These are phyloP conservation scores for Paramisgurnus dabryanus DNA, from an alignment of 2,113 vertebrate genomes.

Conservation along the genomic window DNA sequence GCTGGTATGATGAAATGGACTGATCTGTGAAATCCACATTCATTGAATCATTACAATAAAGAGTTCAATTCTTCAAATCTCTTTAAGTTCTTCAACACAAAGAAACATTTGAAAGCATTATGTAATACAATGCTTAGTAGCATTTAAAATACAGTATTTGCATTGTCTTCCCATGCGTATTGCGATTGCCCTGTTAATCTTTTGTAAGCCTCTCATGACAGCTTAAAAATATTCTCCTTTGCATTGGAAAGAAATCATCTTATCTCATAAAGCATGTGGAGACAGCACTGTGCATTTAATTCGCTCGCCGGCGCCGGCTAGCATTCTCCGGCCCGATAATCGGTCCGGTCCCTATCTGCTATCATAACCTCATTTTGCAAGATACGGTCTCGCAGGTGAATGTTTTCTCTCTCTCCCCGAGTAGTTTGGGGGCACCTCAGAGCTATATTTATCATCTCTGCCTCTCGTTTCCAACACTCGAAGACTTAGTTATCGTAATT, in stretches of 20 bases:
- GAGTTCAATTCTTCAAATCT: no score
- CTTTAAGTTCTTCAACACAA: no score
- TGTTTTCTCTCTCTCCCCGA: slow-evolving; percentile 57
- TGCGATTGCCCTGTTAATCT: not conserved
- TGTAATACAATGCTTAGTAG: no score
- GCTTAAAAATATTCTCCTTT: slow-evolving; percentile 10
- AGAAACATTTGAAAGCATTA: no score
- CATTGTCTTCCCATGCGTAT: not conserved
- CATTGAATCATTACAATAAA: no score
- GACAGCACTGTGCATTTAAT: slow-evolving; percentile 52
- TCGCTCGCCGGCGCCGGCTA: slow-evolving; percentile 47
- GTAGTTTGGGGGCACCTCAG: slow-evolving; percentile 57
- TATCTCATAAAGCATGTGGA: slow-evolving; percentile 16
- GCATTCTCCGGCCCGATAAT: slow-evolving; percentile 61
- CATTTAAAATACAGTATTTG: not conserved
- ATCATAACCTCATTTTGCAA: slow-evolving; percentile 71
- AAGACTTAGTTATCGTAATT: slow-evolving; percentile 73
- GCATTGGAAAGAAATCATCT: slow-evolving; percentile 6
- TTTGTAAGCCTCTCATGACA: slow-evolving; percentile 5
- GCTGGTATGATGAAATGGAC: no score
- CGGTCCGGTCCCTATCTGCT: slow-evolving; percentile 61
- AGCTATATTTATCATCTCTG: slow-evolving; percentile 69
- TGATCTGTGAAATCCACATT: no score
- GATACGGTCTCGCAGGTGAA: slow-evolving; percentile 65
- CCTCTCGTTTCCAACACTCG: slow-evolving; percentile 62